phyloP scores from a whole-genome alignment of 2,797 vertebrate genomes.

The Sylvia borin region DNA sequence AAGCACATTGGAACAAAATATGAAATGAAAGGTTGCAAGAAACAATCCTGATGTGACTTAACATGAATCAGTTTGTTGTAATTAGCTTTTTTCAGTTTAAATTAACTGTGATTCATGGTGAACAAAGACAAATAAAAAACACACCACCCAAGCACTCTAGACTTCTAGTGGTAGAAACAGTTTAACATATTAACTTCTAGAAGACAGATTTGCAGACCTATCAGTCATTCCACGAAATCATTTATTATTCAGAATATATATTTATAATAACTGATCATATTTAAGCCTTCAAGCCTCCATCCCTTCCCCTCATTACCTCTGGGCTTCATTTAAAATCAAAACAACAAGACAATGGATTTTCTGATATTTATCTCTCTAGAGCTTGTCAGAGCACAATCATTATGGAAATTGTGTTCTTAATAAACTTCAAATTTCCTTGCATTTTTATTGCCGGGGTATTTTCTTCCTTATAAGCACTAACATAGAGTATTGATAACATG shows the following conservation, averaged over 20 bases:
- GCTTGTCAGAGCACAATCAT: not conserved
- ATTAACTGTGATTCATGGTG: not conserved
- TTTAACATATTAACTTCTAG: not conserved
- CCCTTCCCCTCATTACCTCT: not conserved
- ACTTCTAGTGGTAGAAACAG: not conserved
- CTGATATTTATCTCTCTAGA: slow-evolving; percentile 1
- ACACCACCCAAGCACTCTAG: not conserved
- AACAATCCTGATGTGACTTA: not conserved
- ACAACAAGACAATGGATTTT: not conserved
- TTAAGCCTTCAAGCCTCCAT: not conserved
- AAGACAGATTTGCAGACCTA: not conserved
- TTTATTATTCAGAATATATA: not conserved
- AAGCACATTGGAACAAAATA: not conserved
- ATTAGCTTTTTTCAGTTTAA: not conserved
- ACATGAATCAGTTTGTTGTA: not conserved
- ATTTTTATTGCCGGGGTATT: not conserved
- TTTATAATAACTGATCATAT: not conserved
- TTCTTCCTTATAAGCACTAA: not conserved
- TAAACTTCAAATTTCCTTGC: not conserved
- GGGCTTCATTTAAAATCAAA: not conserved
- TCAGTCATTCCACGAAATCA: accelerated
- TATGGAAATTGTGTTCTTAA: slow-evolving; percentile 8
- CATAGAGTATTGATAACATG: not conserved
- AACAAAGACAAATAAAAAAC: not conserved
- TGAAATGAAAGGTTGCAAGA: not conserved